Base-by-base conservation (phyloP, 1,140 invertebrate genomes). In the Stegodyphus dumicola region DNA sequence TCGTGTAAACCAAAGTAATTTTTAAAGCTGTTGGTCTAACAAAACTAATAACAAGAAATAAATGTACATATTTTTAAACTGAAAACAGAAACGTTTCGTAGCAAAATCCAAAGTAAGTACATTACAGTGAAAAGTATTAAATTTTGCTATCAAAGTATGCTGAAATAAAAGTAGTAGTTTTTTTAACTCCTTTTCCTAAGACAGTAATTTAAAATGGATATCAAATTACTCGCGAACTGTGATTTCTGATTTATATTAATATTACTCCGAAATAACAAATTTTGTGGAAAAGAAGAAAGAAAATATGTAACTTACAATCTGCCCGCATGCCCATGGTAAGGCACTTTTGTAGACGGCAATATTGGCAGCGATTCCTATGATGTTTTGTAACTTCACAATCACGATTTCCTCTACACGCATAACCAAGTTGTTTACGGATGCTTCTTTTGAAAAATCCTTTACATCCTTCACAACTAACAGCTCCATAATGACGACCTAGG, bases 371-470 rank as follows among this genome's bases (percentile, higher is more conserved):
- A 92, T 99, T 99, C 88, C 98, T 93, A 90, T 99, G 98, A 78
- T 98, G 93, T 91, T 99, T 99, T 91, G 99, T 98, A 88, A 99
- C 99, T 88, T 98, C 95, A 91, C 98, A 99, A 88, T 96, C 95
- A 89, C 96, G 94, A 88, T 99, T 97, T 91, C 99, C 98, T 77
- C 98, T 93, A 90, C 98, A 99, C 0, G 98, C 97, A 90, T 99
- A 99, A 15, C 97, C 96, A 78, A 99, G 93, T 91, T 99, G 97
- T 92, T 99, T 99, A 66, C 98, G 93, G 9, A 99, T 98, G 6
- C 98, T 99, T 81, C 98, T 92, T 92, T 99, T 99, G 92, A 99
- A 99, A 91, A 99, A 99, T 49, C 98, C 98, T 92, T 99, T 99
- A 92, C 98, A 99, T 51, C 93, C 93, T 89, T 93, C 93, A 89